phyloP scores from a whole-genome alignment of 2,113 vertebrate species.

The Meles meles region DNA sequence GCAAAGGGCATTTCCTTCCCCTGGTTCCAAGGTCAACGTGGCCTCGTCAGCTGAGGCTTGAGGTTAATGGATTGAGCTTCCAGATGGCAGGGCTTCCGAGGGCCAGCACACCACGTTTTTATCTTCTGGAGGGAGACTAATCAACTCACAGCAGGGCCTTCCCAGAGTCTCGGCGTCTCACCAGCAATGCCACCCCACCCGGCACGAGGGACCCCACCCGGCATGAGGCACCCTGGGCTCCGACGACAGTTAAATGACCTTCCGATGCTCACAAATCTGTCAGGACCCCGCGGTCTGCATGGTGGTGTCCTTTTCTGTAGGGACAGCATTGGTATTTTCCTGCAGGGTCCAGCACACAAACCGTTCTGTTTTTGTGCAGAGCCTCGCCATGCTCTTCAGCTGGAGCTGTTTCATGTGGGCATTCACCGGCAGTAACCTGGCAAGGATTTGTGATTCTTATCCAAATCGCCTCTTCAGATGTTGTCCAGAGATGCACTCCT shows the following conservation, averaged over 20 bases:
- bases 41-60: not conserved
- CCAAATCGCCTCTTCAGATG: accelerated
- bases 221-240: not conserved
- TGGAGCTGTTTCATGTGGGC: accelerated
- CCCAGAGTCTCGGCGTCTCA: accelerated
- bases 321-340: accelerated
- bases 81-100: accelerated
- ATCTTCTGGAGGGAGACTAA: not conserved
- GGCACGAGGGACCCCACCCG: not conserved
- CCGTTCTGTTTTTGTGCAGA: not conserved
- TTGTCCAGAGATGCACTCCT: accelerated
- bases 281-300: not conserved
- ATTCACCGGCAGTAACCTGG: accelerated
- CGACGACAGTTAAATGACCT: not conserved
- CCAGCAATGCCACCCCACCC: accelerated
- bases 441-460: not conserved
- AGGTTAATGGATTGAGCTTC: not conserved
- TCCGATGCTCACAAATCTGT: accelerated
- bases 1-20: not conserved
- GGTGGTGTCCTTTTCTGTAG: no score
- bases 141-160: no score
- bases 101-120: accelerated
- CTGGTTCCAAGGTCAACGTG: not conserved
- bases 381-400: accelerated
- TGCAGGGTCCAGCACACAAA: accelerated